Base-by-base conservation (phyloP, 1,140 invertebrate species). In the Saccostrea echinata region DNA sequence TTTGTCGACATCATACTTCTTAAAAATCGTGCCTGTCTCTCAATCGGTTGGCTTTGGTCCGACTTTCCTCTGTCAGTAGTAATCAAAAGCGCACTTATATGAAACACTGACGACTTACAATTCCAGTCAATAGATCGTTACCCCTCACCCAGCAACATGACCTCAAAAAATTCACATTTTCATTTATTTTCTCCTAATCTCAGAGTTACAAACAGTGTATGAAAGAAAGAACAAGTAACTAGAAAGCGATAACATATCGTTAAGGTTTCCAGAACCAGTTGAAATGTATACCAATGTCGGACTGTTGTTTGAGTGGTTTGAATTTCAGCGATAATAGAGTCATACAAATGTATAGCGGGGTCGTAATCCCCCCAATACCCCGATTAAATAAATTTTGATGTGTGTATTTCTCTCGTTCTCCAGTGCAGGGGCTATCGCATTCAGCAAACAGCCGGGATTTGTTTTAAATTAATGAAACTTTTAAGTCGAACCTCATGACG, bases 391-490 rank as follows among this genome's bases (percentile, higher is more conserved):
- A 76, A 33, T 76, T 33, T 76, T 4, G 24, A 16, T 76, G 4
- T 16, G 68, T 21, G 18, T 61, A 61, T 61, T 61, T 61, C 55
- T n/a, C 55, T n/a, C 55, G 21, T 76, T 76, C 30, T 30, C 16
- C 12, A 30, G 27, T 16, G 24, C 27, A 11, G 24, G 68, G 68
- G 68, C 30, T 76, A 76, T 76, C 68, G 24, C 68, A 76, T 30
- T 76, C 68, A 76, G 27, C 68, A 30, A 76, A 16, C 30, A 30
- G 24, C 4, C 68, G 30, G 68, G 27, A 33, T 76, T 33, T 76
- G 68, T 76, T 76, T 76, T 76, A 76, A 76, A 76, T 76, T 76
- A 76, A 76, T 76, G 68, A 33, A 76, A 76, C 27, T 30, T 33
- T 76, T 27, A 61, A 33, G 68, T 33, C 24, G 68, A 3, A 27